Base-by-base conservation (phyloP, 2,113 vertebrate genomes). In the Clarias macrocephalus region DNA sequence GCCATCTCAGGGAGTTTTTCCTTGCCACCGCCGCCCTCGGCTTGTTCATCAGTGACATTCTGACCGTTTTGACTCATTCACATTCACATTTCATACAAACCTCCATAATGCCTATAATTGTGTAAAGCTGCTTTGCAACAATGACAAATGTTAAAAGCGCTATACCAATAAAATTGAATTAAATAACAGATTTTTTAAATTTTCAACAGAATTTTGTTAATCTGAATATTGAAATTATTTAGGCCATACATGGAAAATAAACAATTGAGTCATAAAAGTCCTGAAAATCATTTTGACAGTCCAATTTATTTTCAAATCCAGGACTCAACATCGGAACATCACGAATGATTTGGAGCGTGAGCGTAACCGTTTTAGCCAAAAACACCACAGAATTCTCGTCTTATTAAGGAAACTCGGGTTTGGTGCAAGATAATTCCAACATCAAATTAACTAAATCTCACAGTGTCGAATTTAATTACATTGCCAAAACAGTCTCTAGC, bases 391-490 rank as follows among this genome's bases (percentile, higher is more conserved):
- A 56, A 48, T 48, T 54, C 68, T 68, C n/a, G 19, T 65, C 21
- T 68, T 11, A 63, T 85, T 76, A 28, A 28, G 10, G 3, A 21
- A 60, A 8, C 48, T 48, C 48, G 30, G 56, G 37, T 57, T 62
- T 21, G 13, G 9, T 62, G 72, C 76, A 52, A 77, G 56, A 63
- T 85, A 62, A 76, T 77, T 77, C 54, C 28, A 30, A 5, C 57
- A 63, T 62, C 60, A 48, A 77, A 63, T 85, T 28, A 65, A 85
- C 16, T 21, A 77, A 60, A 77, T 63, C 33, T 25, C 28, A 13
- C 15, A 8, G 72, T 42, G 57, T 63, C 2, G 11, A 52, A 54
- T 76, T 37, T 77, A 85, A 85, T 85, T 85, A 76, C 33, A 30
- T 59, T 54, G 37, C n/a, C 33, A 52, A 52, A 77, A 59, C 23